Percentiles rank a stretch among this genome's conserved stretches.
Conservation (phyloP, 2,113 vertebrate species). For the Campylomormyrus tamandua region DNA sequence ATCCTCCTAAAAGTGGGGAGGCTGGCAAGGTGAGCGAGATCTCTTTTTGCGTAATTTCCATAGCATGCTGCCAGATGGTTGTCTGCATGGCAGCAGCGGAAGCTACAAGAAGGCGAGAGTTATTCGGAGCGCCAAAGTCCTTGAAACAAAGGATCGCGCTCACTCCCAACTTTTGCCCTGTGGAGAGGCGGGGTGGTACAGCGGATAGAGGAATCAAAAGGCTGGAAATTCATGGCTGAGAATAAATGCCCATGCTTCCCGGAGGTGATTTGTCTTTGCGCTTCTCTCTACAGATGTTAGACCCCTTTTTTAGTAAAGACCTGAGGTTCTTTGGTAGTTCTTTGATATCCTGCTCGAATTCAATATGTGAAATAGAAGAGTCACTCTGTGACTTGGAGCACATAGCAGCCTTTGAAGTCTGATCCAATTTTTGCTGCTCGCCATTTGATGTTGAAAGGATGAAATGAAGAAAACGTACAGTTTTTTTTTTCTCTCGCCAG, state of each 20-base stretch:
- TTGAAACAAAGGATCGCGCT: slow-evolving; percentile 88
- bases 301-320: slow-evolving; percentile 97
- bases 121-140: slow-evolving; percentile 63
- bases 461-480: slow-evolving; percentile 99
- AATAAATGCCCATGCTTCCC: slow-evolving; percentile 96
- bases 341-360: slow-evolving; percentile 99
- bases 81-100: not conserved
- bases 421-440: slow-evolving; percentile 99
- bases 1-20: not conserved
- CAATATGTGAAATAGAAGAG: slow-evolving; percentile 99
- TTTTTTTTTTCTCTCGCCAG: slow-evolving; percentile 79
- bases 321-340: slow-evolving; percentile 99
- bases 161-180: slow-evolving; percentile 82
- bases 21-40: not conserved
- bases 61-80: too few species aligned
- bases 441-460: slow-evolving; percentile 99
- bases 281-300: slow-evolving; percentile 99
- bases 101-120: not conserved
- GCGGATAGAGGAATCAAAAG: slow-evolving; percentile 95
- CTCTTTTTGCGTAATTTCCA: not conserved
- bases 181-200: slow-evolving; percentile 89
- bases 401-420: slow-evolving; percentile 99
- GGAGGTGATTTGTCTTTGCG: slow-evolving; percentile 98
- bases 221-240: slow-evolving; percentile 96
- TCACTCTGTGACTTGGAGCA: slow-evolving; percentile 99